Percentiles rank a stretch among this genome's conserved stretches.
Conservation (phyloP, 2,888 invertebrate species). For the Germaria angustata region DNA sequence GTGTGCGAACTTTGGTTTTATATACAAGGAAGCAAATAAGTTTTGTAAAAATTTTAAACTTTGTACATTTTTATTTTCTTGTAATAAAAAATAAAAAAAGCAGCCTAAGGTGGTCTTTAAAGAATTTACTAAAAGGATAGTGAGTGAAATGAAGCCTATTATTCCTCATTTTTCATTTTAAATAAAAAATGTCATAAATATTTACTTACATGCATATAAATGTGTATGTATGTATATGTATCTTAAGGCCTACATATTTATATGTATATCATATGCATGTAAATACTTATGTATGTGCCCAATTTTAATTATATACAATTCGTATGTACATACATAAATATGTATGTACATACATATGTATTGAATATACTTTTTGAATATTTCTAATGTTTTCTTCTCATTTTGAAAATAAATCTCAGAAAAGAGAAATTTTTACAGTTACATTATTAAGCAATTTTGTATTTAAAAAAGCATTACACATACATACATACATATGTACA, state of each 20-base stretch:
- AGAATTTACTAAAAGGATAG: neutral
- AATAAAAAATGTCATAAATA: constrained; percentile 6
- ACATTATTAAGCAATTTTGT: neutral
- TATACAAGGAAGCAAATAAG: neutral
- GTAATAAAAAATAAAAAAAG: neutral
- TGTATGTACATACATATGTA: neutral
- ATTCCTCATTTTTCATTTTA: constrained; percentile 24
- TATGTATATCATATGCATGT: neutral
- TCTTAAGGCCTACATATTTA: neutral
- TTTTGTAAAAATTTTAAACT: constrained; percentile 45
- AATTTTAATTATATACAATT: neutral
- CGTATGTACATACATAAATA: neutral
- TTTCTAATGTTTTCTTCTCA: neutral
- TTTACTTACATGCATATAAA: too few relatives aligned
- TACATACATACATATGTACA: neutral
- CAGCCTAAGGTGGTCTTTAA: neutral
- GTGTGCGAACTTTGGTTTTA: constrained; percentile 63
- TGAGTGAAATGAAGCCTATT: constrained; percentile 18
- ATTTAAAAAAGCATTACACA: neutral
- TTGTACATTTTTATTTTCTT: constrained; percentile 32
- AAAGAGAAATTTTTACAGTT: constrained; percentile 53
- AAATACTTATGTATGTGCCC: neutral
- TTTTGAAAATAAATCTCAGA: neutral
- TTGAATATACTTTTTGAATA: neutral
- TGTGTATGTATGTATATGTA: neutral